These are phyloP conservation scores for Notamacropus eugenii DNA, from an alignment of 2,797 vertebrate genomes.

Conservation along the genomic window DNA sequence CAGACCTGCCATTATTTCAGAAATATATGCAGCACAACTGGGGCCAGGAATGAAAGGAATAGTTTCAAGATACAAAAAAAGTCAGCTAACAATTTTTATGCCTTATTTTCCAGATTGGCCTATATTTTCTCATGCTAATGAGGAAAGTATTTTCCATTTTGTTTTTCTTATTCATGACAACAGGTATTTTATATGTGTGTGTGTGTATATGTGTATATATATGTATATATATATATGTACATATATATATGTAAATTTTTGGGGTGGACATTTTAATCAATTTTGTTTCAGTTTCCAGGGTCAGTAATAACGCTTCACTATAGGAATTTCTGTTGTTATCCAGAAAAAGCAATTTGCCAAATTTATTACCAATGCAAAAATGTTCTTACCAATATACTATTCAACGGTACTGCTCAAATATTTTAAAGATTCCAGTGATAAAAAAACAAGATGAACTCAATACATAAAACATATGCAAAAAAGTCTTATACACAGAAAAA, in stretches of 20 bases:
- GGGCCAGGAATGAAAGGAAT: constrained; percentile 51
- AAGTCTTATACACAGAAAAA: constrained; percentile 25
- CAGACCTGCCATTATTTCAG: constrained; percentile 57
- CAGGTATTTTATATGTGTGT: not conserved
- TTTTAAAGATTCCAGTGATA: constrained; percentile 37
- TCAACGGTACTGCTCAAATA: constrained; percentile 10
- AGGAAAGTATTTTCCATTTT: constrained; percentile 54
- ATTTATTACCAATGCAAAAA: constrained; percentile 13
- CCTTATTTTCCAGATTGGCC: not conserved
- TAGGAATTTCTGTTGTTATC: not conserved
- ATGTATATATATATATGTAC: not conserved
- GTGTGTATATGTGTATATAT: not conserved
- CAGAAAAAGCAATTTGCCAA: constrained; percentile 1
- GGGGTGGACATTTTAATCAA: not conserved
- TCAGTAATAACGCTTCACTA: constrained; percentile 24
- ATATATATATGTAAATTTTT: not conserved
- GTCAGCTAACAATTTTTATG: constrained; percentile 3
- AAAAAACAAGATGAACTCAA: constrained; percentile 43
- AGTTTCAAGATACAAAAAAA: constrained; percentile 48
- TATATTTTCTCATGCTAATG: not conserved
- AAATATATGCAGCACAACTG: constrained; percentile 40
- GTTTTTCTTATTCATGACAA: not conserved
- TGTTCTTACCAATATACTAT: not conserved
- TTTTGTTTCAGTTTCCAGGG: constrained; percentile 44
- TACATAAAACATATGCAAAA: constrained; percentile 7